Percentiles rank a stretch among this genome's conserved stretches.
Conservation (phyloP, 2,888 invertebrate species). For the Chloroclysta siterata region DNA sequence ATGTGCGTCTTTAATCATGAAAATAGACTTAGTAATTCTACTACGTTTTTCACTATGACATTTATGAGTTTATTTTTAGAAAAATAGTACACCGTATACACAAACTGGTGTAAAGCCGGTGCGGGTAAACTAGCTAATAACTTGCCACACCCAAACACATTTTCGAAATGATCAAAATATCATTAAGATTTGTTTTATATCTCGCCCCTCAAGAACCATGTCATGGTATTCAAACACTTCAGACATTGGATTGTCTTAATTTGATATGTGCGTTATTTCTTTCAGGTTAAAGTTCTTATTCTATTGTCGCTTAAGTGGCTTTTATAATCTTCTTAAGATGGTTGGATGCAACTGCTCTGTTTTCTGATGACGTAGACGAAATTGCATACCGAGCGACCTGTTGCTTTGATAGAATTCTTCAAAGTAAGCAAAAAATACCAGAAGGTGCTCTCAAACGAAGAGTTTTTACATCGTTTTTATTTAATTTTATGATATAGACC, state of each 20-base stretch:
- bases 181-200: background rate
- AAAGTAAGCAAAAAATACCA: background rate
- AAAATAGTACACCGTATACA: background rate
- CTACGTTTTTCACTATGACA: too few species aligned
- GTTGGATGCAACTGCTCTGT: background rate
- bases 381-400: conserved; percentile 1
- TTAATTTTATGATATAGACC: too few species aligned
- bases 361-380: conserved; percentile 9
- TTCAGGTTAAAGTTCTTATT: background rate
- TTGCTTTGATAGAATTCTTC: background rate
- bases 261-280: background rate
- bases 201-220: background rate
- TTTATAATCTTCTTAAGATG: background rate
- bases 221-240: background rate
- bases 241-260: background rate
- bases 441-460: background rate
- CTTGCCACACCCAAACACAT: background rate
- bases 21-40: too few species aligned
- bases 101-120: background rate
- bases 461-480: too few species aligned
- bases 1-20: too few species aligned
- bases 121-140: background rate
- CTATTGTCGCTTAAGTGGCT: background rate
- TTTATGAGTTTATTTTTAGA: too few species aligned
- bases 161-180: background rate